Evolutionary conservation across 64 coral and sea anemone species (phyloP).

Genomic region (Stichodactyla helianthus): DNA sequence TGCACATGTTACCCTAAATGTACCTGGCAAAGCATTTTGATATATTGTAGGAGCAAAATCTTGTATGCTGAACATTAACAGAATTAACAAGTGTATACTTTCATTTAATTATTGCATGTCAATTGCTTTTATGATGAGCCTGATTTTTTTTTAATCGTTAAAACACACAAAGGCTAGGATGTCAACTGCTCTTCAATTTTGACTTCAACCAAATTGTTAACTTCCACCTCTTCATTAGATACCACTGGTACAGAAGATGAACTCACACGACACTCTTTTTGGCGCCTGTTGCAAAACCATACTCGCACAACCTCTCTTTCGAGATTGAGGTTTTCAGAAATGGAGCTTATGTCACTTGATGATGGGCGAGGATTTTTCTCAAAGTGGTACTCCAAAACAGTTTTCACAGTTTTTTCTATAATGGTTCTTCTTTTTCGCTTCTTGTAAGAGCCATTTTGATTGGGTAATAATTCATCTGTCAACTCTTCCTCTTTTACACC

Average conservation of each 20-base stretch:
- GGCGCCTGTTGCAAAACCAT: conserved; percentile 77
- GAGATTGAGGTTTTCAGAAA: conserved; percentile 44
- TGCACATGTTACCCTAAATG: too few species aligned
- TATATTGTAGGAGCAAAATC: too few species aligned
- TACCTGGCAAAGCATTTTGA: too few species aligned
- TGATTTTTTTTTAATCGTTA: too few species aligned
- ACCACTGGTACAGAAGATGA: conserved; percentile 4
- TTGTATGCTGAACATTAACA: too few species aligned
- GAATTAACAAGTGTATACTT: too few species aligned
- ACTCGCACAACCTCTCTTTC: conserved; percentile 70
- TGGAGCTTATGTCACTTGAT: conserved; percentile 29
- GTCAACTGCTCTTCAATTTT: too few species aligned
- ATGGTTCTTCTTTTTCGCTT: conserved; percentile 58
- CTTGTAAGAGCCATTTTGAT: conserved; percentile 27
- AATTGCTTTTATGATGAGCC: too few species aligned
- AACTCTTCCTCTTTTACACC: conserved; percentile 12
- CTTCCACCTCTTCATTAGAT: not conserved
- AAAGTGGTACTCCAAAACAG: conserved; percentile 49
- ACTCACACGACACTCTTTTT: conserved; percentile 47
- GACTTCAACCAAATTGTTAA: not conserved
- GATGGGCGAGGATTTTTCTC: conserved; percentile 33
- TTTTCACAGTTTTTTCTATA: conserved; percentile 52
- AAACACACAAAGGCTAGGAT: too few species aligned
- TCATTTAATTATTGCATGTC: too few species aligned
- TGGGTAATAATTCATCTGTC: not conserved